Base-by-base conservation (phyloP, 2,797 vertebrate genomes). In the Myotis pilosus region DNA sequence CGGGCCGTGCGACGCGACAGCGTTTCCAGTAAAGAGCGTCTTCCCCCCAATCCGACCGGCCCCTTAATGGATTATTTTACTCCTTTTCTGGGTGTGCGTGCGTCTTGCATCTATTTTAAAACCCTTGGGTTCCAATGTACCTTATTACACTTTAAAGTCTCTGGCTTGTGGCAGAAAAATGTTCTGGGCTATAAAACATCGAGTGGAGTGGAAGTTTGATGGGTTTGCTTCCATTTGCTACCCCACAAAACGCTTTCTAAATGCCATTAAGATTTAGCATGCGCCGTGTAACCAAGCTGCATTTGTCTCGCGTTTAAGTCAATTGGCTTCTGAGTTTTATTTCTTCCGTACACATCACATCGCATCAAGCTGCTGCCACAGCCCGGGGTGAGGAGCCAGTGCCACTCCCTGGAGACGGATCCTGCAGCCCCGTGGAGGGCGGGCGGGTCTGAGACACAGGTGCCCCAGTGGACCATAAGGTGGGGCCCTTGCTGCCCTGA, bases 201-300 rank as follows among this genome's bases (percentile, higher is more conserved):
- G 97, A 98, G 94, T 97, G 96, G 92, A 97, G 98, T 95, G 96
- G 97, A 98, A 97, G 97, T 98, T 97, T 98, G 98, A 98, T 98
- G 97, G 97, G 97, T 96, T 97, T 98, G 96, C 97, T 98, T 98
- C 98, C 97, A 97, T 97, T 97, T 97, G 97, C 98, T 97, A 98
- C 98, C 97, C 98, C 97, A 97, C 98, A 98, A 98, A 98, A 97
- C 1, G 92, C 98, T 97, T 98, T 96, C 97, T 98, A 98, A 98
- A 98, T 95, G 98, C 98, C 97, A 98, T 98, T 98, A 98, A 98
- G 98, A 98, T 98, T 98, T 98, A 98, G 97, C 98, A 96, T 98
- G 97, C 57, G 0, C 98, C 96, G 62, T 98, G 98, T 97, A 98
- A 96, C 97, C 96, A 92, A 96, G 97, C 97, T 91, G 97, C 97